A percentile compares a stretch with the other conserved stretches of the same genome.
These are phyloP conservation scores for Galeopsomyia nigrocyanea DNA, from an alignment of 2,888 invertebrate genomes.

Conservation along the genomic window DNA sequence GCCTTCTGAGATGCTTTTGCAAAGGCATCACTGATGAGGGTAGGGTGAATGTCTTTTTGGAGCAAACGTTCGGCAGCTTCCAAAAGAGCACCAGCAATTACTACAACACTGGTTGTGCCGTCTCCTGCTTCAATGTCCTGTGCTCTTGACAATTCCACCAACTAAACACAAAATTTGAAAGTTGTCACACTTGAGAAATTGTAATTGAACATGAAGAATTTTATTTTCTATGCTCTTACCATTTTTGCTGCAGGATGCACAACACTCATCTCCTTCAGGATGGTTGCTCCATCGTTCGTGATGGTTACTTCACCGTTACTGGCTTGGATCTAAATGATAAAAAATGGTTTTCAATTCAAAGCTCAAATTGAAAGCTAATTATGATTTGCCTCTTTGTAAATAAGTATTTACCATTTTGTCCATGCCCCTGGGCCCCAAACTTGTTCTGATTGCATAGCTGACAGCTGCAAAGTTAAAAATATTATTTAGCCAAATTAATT, in stretches of 20 bases:
- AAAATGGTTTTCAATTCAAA: constrained; percentile 4
- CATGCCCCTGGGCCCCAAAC: constrained; percentile 98
- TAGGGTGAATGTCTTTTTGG: constrained; percentile 96
- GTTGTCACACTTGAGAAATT: not conserved
- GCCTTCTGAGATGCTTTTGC: constrained; percentile 86
- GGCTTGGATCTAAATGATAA: constrained; percentile 84
- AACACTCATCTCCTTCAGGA: constrained; percentile 98
- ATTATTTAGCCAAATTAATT: constrained; percentile 5
- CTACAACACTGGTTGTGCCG: constrained; percentile 98
- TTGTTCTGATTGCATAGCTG: constrained; percentile 98
- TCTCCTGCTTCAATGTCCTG: constrained; percentile 99
- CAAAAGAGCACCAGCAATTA: constrained; percentile 95
- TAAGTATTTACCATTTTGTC: constrained; percentile 91
- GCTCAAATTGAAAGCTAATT: constrained; percentile 4
- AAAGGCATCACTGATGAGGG: constrained; percentile 96
- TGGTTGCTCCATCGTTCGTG: constrained; percentile 99
- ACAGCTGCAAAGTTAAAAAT: constrained; percentile 82
- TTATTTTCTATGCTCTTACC: constrained; percentile 72
- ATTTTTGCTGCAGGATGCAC: constrained; percentile 99
- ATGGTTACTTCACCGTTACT: constrained; percentile 98
- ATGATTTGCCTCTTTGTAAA: constrained; percentile 17
- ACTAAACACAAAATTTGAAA: constrained; percentile 70
- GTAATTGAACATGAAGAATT: no score
- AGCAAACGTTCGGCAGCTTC: constrained; percentile 95
- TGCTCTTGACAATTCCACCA: constrained; percentile 97